Evolutionary conservation across 2,888 invertebrate genomes (phyloP), one percentile per base, ranked within the genome.

Genomic region (Iselma pallidipennis): DNA sequence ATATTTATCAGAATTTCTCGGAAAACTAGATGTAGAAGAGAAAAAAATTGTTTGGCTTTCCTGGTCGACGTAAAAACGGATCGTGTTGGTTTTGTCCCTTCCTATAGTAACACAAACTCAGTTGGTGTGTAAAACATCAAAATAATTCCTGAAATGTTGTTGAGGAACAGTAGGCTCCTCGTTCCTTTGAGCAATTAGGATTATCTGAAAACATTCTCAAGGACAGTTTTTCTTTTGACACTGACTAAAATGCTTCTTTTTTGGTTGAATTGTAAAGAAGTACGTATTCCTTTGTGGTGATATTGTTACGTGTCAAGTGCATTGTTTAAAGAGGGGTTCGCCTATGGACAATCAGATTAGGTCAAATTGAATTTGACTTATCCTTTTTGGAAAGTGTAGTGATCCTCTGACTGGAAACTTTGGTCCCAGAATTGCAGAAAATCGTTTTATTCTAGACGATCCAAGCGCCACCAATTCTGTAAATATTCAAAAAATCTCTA

Each of bases 361-460:
- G 60, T 55, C 60, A 56, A 60, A 60, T 60, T 52, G 60, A 60
- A 56, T 60, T 56, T 60, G 55, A 56, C 60, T 55, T 60, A 60
- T 60, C 60, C 51, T 42, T 50, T 60, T 59, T 60, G 50, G 42
- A n/a, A 60, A 49, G 60, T 55, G 55, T 55, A 55, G 59, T 45
- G 25, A 60, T 60, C 55, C 50, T 60, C 7, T n/a, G n/a, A n/a
- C n/a, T n/a, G n/a, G n/a, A n/a, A n/a, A n/a, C n/a, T n/a, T n/a
- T n/a, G n/a, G n/a, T n/a, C n/a, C n/a, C n/a, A n/a, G n/a, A n/a
- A n/a, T n/a, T n/a, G n/a, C n/a, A n/a, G n/a, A n/a, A n/a, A n/a
- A n/a, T n/a, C n/a, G n/a, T n/a, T n/a, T n/a, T n/a, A n/a, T n/a
- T n/a, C n/a, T n/a, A n/a, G 9, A 28, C 6, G 4, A 28, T 5